A percentile compares a stretch with the other conserved stretches of the same genome.
Conservation (phyloP, 2,797 vertebrate species). For the Tenualosa thibaudeaui region DNA sequence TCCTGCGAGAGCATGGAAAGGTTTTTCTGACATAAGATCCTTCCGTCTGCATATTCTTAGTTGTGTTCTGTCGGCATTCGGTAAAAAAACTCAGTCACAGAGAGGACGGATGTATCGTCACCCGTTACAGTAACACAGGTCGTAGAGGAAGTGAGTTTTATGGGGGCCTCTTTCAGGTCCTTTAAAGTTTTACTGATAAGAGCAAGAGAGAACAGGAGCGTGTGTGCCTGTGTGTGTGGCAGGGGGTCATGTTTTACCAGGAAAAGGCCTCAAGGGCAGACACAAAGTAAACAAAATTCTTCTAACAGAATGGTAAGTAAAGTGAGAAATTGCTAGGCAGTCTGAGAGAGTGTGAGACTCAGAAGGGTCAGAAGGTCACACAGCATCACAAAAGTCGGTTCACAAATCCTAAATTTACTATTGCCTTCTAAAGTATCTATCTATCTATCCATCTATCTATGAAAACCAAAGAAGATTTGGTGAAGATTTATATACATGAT, state of each 20-base stretch:
- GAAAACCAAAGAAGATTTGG: too few species aligned
- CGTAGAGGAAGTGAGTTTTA: not conserved
- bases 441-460: too few species aligned
- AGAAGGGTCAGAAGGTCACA: not conserved
- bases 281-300: constrained; percentile 12
- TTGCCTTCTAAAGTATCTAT: too few species aligned
- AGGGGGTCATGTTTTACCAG: not conserved
- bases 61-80: not conserved
- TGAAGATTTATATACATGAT: too few species aligned
- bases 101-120: not conserved
- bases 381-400: not conserved
- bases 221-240: not conserved
- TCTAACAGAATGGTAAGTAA: not conserved
- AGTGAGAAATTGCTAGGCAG: not conserved
- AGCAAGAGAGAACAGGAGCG: not conserved
- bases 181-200: not conserved
- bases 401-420: too few species aligned
- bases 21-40: not conserved
- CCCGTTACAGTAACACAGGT: not conserved
- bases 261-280: not conserved
- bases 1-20: not conserved
- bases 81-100: not conserved
- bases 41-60: not conserved
- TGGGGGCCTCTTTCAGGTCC: not conserved
- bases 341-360: not conserved